Base-by-base conservation (phyloP, 2,797 vertebrate species). In the Cirrhinus mrigala region DNA sequence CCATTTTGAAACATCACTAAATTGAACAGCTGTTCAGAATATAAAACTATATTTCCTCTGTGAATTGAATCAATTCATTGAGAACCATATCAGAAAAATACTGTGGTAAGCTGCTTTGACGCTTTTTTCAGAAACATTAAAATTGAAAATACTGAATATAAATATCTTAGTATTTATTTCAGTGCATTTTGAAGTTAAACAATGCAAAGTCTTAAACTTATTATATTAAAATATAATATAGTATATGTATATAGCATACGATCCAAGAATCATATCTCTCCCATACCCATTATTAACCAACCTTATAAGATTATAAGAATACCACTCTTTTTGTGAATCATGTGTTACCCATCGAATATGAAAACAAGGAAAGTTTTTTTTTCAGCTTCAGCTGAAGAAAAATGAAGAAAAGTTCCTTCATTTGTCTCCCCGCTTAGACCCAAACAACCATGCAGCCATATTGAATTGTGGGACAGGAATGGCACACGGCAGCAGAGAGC, bases 321-420 rank as follows among this genome's bases (percentile, higher is more conserved):
- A 14, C 40, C 20, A 46, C 29, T 46, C 15, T 2, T 62, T 44
- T 18, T 50, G 37, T 16, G 37, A 52, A 40, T 56, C 33, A 12
- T 46, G 46, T 44, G 58, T 44, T 73, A 64, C 40, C 40, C 44
- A 46, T 82, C 81, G 78, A 86, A 58, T 80, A 79, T 70, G 68
- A 85, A 79, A 85, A 75, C 16, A 7, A 76, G 82, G 77, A 83
- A 86, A 64, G 10, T 54, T 82, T 81, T 83, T 79, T 81, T 84
- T 80, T 83, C 74, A 18, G 40, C 68, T 82, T 84, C 58, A 83
- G 73, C 52, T 71, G 22, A 73, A 58, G 50, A 79, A 82, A 87
- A 88, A 89, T 88, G 81, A 91, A 90, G 78, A 86, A 89, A 89
- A 90, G 89, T 89, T 85, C 83, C 85, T 90, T 88, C 77, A 90